These are phyloP conservation scores for Odobenus rosmarus DNA, from an alignment of 2,113 vertebrate species.

Conservation along the genomic window DNA sequence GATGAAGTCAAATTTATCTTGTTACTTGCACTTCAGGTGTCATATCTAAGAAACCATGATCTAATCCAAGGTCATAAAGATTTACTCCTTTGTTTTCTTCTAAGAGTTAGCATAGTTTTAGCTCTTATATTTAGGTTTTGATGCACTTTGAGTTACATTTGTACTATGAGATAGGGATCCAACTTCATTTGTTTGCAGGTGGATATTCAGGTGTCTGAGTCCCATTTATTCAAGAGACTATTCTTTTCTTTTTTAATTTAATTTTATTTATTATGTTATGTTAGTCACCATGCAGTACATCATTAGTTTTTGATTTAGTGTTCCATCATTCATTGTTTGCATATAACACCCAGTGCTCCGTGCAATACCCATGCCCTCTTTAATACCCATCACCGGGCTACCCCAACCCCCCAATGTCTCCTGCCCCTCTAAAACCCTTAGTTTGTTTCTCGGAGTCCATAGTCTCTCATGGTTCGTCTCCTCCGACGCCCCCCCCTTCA, in stretches of 20 bases:
- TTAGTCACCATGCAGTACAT: no score
- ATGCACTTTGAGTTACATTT: not conserved
- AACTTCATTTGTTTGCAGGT: not conserved
- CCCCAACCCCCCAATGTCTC: no score
- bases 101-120: not conserved
- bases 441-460: no score
- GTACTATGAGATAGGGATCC: not conserved
- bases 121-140: not conserved
- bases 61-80: not conserved
- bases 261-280: no score
- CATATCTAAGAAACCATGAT: not conserved
- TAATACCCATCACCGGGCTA: no score
- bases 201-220: not conserved
- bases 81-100: not conserved
- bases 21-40: not conserved
- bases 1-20: not conserved
- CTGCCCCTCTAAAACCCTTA: no score
- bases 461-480: no score
- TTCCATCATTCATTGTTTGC: no score
- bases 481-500: no score
- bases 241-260: not conserved
- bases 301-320: no score
- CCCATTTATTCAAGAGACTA: not conserved
- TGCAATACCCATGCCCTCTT: no score
- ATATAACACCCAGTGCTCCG: no score